Evolutionary conservation across 1,140 invertebrate species (phyloP), one percentile per base, ranked within the genome.

Genomic region (Physella acuta): DNA sequence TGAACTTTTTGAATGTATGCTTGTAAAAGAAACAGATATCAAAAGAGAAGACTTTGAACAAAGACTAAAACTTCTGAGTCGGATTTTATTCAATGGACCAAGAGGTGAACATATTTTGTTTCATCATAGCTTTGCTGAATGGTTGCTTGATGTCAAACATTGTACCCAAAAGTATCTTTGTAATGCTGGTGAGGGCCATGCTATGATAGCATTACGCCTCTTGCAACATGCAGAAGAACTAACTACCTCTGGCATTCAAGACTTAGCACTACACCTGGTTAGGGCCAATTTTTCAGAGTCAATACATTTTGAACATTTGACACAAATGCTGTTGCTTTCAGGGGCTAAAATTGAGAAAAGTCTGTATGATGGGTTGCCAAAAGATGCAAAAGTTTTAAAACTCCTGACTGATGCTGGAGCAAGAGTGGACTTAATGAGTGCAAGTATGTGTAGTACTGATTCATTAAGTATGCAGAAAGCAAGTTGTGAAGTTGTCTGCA

Each of bases 131-230:
- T 97, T 97, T 83, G 91, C 94, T 11, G 92, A 94, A 78, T 98
- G 95, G 95, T 83, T 98, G 52, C 85, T 94, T 30, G 95, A 98
- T 85, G 94, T 97, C 0, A 98, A 98, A 85, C 94, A 97, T 78
- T 97, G 94, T 81, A 97, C 95, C 86, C 92, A 94, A 74, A 94
- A 94, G 76, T 98, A 94, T 83, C 86, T 97, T 52, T 97, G 94
- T 81, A 90, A 91, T 70, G 91, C 92, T 0, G 87, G 89, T 44
- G 92, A 94, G 78, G 94, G 94, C 0, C 94, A 97, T 81, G 91
- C 91, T 2, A 93, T 94, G 87, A 87, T 97, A 30, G 92, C 93
- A 8, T 91, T 94, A 88, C 90, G 92, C 78, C 92, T 93, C 74
- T 90, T 92, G 2, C 81, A 90, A 0, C 86, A 86, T 34, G 89